Evolutionary conservation across 1,140 invertebrate species (phyloP).

Genomic region (Bicyclus anynana): DNA sequence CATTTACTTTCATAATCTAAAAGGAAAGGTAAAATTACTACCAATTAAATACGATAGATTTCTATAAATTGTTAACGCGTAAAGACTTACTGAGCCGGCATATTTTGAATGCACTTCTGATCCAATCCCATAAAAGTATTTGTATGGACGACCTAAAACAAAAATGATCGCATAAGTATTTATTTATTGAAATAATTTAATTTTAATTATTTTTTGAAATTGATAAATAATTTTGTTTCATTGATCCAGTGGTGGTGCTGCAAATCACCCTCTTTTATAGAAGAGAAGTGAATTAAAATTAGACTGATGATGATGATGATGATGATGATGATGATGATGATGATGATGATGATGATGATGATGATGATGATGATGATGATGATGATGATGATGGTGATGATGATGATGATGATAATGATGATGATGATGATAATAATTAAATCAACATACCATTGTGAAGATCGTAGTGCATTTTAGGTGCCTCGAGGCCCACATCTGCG

Average conservation of each 20-base stretch:
- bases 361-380: no score
- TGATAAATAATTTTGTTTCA: no score
- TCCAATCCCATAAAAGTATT: constrained; percentile 93
- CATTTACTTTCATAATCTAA: constrained; percentile 30
- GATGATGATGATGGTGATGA: no score
- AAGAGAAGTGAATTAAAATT: no score
- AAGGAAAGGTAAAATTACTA: constrained; percentile 5
- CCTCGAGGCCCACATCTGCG: constrained; percentile 88
- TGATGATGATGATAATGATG: not conserved
- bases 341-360: no score
- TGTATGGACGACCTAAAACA: constrained; percentile 80
- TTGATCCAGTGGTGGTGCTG: no score
- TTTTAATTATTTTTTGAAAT: no score
- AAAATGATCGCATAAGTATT: not conserved
- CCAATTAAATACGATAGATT: not conserved
- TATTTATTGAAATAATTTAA: not conserved
- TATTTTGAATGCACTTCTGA: constrained; percentile 88
- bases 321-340: no score
- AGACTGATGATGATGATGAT: no score
- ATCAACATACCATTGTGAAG: constrained; percentile 76
- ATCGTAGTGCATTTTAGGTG: constrained; percentile 88
- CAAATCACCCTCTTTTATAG: no score
- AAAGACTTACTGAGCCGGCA: constrained; percentile 84
- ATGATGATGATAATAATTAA: not conserved
- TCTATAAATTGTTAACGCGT: no score